These are phyloP conservation scores for Coptodon rendalli DNA, from an alignment of 2,113 vertebrate species.

Conservation along the genomic window DNA sequence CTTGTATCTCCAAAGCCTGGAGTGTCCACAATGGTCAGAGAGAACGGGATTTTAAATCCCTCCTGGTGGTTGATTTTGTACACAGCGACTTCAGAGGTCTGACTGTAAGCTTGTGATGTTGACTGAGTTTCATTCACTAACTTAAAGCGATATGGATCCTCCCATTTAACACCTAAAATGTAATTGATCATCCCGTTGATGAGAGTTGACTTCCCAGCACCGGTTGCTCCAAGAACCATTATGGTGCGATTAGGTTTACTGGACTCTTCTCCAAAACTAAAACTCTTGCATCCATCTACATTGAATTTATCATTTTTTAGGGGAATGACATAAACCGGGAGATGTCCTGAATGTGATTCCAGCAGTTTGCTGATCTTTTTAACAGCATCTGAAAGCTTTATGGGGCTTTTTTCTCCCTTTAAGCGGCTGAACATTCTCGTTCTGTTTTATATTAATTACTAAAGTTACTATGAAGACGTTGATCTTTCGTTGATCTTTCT, in stretches of 20 bases:
- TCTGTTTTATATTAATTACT: neutral
- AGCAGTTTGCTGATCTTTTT: neutral
- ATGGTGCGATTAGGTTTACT: conserved; percentile 1
- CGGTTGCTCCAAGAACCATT: neutral
- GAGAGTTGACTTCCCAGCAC: conserved; percentile 36
- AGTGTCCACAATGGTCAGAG: conserved; percentile 14
- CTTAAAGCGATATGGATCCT: neutral
- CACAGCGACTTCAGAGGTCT: conserved; percentile 6
- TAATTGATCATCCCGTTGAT: conserved; percentile 5
- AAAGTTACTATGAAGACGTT: neutral
- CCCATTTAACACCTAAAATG: conserved; percentile 31
- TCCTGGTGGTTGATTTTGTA: conserved; percentile 12
- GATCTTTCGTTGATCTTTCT: neutral
- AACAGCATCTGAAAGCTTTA: neutral
- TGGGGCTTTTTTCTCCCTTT: neutral
- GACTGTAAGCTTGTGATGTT: neutral
- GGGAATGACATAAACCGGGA: neutral
- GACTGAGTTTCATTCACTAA: neutral
- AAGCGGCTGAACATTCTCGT: neutral
- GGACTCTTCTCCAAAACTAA: neutral
- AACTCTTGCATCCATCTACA: neutral
- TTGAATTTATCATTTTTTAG: neutral
- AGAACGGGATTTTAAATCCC: neutral
- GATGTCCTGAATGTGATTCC: fast-evolving
- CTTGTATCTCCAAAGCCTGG: conserved; percentile 12